Conservation (phyloP, 2,888 invertebrate genomes). For the Julus scanicus region DNA sequence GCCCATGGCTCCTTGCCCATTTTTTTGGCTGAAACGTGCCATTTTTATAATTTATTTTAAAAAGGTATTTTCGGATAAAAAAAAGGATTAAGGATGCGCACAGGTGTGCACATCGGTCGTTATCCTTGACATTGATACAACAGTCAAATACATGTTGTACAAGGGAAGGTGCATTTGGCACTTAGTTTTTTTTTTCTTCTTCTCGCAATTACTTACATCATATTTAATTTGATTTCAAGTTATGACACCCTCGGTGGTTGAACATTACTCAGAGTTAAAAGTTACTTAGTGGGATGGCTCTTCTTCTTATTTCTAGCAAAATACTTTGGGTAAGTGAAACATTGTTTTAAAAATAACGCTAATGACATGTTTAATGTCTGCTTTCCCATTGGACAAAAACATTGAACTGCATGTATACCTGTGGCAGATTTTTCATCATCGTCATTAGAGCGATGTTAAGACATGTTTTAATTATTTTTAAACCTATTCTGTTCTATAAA, state of each 20-base stretch:
- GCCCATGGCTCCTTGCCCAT: neutral
- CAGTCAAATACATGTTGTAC: neutral
- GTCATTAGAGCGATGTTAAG: too few relatives aligned
- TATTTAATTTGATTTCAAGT: slow-evolving; percentile 6
- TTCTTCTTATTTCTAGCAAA: neutral
- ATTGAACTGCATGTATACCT: too few relatives aligned
- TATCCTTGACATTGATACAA: slow-evolving; percentile 26
- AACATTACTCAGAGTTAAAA: neutral
- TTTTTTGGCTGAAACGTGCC: neutral
- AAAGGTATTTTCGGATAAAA: neutral
- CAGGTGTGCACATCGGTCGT: slow-evolving; percentile 17
- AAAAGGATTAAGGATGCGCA: neutral
- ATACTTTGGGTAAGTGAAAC: neutral
- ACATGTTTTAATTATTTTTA: too few relatives aligned
- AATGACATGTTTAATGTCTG: too few relatives aligned
- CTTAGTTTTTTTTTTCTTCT: neutral
- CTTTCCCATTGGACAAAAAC: too few relatives aligned
- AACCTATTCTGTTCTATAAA: too few relatives aligned
- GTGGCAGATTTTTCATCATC: too few relatives aligned
- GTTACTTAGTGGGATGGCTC: neutral
- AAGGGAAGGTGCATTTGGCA: neutral
- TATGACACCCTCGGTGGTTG: slow-evolving; percentile 22
- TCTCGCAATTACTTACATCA: neutral
- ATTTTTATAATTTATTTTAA: neutral
- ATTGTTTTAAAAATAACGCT: too few relatives aligned